These are phyloP conservation scores for Rhynchonycteris naso DNA, from an alignment of 2,797 vertebrate genomes.

Conservation along the genomic window DNA sequence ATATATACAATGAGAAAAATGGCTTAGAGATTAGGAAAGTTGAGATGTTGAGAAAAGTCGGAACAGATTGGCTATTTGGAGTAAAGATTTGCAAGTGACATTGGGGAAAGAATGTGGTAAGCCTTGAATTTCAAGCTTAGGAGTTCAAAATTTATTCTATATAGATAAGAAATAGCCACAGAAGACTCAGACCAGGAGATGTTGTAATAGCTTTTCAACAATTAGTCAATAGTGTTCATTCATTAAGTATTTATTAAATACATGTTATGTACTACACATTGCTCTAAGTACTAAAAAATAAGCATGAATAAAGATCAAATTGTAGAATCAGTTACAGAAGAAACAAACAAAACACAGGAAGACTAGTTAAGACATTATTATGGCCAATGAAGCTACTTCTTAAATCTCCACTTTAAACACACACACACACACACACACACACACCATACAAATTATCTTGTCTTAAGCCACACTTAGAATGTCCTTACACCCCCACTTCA, in stretches of 20 bases:
- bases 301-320: neutral
- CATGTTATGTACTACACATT: neutral
- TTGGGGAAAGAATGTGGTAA: neutral
- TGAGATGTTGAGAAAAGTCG: neutral
- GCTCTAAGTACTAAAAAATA: neutral
- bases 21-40: neutral
- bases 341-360: neutral
- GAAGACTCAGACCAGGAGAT: neutral
- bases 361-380: neutral
- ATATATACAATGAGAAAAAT: neutral
- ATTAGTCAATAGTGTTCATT: neutral
- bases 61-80: neutral
- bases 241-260: neutral
- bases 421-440: neutral
- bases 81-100: slow-evolving; percentile 2
- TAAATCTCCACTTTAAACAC: neutral
- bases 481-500: neutral
- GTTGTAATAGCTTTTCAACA: neutral
- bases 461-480: neutral
- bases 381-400: neutral
- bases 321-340: neutral
- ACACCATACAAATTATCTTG: neutral
- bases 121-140: slow-evolving; percentile 13
- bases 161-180: neutral
- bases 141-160: neutral